Percentiles rank a stretch among this genome's conserved stretches.
Evolutionary conservation across 2,113 vertebrate genomes (phyloP).

Genomic region (Rostratula benghalensis): DNA sequence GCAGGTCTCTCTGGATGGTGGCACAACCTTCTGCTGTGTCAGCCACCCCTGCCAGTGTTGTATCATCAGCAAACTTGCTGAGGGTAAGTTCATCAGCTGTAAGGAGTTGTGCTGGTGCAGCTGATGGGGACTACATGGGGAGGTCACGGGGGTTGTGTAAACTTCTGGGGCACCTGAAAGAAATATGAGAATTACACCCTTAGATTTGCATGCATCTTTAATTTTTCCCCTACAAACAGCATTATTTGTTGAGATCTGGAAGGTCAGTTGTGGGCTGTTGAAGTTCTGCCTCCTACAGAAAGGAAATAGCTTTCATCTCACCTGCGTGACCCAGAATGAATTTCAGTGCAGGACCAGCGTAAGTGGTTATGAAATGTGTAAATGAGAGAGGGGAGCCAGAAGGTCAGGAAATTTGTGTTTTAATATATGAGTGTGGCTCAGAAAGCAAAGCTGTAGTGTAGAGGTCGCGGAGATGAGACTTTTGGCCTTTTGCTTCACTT

Average conservation of each 20-base stretch:
- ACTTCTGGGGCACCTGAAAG: background rate
- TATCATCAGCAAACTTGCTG: too few relatives aligned
- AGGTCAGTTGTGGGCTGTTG: background rate
- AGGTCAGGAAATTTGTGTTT: constrained; percentile 20
- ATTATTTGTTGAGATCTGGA: background rate
- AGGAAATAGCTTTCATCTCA: constrained; percentile 23
- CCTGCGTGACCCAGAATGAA: background rate
- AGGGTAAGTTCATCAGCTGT: background rate
- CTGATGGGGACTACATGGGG: background rate
- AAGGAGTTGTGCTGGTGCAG: background rate
- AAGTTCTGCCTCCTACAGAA: background rate
- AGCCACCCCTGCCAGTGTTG: too few relatives aligned
- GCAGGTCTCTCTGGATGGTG: too few relatives aligned
- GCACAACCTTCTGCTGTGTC: too few relatives aligned
- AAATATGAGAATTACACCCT: background rate
- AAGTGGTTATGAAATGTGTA: background rate
- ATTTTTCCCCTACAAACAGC: background rate
- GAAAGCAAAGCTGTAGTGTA: background rate
- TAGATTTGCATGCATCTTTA: background rate
- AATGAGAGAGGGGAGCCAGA: background rate
- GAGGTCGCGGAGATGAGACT: background rate
- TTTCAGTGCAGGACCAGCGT: background rate
- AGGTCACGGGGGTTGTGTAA: background rate
- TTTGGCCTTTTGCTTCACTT: constrained; percentile 7
- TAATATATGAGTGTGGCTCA: background rate